phyloP scores from a whole-genome alignment of 2,113 vertebrate genomes.

The Alethe castanea region DNA sequence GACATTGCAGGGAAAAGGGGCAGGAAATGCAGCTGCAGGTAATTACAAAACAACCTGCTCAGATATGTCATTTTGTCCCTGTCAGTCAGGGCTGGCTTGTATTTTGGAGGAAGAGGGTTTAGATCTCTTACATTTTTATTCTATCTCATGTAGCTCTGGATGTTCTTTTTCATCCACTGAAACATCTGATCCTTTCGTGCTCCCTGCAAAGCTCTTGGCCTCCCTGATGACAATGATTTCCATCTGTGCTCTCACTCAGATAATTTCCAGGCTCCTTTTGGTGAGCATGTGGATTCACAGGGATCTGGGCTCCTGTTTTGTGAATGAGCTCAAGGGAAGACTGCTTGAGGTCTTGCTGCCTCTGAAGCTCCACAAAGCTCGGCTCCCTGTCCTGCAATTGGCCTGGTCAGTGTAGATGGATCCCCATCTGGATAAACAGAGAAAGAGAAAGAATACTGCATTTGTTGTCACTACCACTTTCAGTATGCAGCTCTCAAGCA shows the following conservation, averaged over 20 bases:
- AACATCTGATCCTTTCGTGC: slow-evolving; percentile 36
- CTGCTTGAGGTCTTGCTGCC: not conserved
- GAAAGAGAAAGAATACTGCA: not conserved
- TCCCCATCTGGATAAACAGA: no score
- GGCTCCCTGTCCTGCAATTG: accelerated
- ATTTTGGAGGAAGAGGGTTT: not conserved
- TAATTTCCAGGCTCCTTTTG: slow-evolving; percentile 41
- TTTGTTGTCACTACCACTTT: not conserved
- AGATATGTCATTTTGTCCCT: not conserved
- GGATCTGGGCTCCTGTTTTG: not conserved
- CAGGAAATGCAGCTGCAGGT: not conserved
- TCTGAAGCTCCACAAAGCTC: not conserved
- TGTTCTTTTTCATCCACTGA: slow-evolving; percentile 34
- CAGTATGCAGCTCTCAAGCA: not conserved
- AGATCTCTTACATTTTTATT: not conserved
- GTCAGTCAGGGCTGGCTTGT: not conserved
- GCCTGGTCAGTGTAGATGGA: not conserved
- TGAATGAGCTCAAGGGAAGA: not conserved
- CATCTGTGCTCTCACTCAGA: slow-evolving; percentile 31
- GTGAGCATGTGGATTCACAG: not conserved
- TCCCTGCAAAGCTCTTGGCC: slow-evolving; percentile 41
- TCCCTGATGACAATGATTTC: slow-evolving; percentile 48
- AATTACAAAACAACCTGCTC: not conserved
- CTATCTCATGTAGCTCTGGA: not conserved
- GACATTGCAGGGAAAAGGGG: not conserved